phyloP scores from a whole-genome alignment of 92 coral and sea anemone species.

The Pocillopora grandis region DNA sequence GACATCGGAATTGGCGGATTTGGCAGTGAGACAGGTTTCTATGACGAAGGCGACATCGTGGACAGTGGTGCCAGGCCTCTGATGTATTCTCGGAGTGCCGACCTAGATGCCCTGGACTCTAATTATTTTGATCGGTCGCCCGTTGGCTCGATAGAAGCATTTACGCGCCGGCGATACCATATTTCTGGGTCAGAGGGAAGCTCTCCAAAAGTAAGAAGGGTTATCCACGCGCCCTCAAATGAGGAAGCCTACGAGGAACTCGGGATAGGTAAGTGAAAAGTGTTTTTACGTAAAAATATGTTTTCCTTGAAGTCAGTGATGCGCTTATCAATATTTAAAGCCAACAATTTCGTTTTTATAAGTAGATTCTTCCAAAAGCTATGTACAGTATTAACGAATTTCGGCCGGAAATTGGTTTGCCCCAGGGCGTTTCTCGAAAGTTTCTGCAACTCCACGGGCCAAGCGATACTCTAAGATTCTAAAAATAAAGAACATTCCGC shows the following conservation, averaged over 20 bases:
- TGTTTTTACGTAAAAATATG: no score
- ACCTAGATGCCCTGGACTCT: slow-evolving; percentile 72
- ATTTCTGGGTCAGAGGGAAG: slow-evolving; percentile 83
- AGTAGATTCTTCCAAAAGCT: no score
- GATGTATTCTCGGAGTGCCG: slow-evolving; percentile 81
- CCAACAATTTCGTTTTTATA: no score
- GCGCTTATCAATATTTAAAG: no score
- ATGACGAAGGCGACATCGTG: slow-evolving; percentile 78
- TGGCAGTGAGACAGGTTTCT: slow-evolving; percentile 80
- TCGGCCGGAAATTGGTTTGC: no score
- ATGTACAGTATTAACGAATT: no score
- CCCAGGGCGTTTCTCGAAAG: no score
- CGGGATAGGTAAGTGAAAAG: slow-evolving; percentile 10
- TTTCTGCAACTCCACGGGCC: no score
- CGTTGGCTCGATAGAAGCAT: slow-evolving; percentile 86
- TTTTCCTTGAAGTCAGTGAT: no score
- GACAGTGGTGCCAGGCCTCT: slow-evolving; percentile 78
- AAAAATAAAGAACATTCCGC: no score
- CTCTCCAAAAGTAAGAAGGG: slow-evolving; percentile 69
- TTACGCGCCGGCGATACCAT: slow-evolving; percentile 83
- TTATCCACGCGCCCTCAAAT: slow-evolving; percentile 26
- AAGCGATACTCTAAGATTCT: no score
- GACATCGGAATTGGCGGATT: slow-evolving; percentile 81
- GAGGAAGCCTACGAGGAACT: slow-evolving; percentile 27
- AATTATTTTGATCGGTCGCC: slow-evolving; percentile 79